A percentile compares a stretch with the other conserved stretches of the same genome.
These are phyloP conservation scores for Pangasianodon gigas DNA, from an alignment of 2,113 vertebrate species.

Conservation along the genomic window DNA sequence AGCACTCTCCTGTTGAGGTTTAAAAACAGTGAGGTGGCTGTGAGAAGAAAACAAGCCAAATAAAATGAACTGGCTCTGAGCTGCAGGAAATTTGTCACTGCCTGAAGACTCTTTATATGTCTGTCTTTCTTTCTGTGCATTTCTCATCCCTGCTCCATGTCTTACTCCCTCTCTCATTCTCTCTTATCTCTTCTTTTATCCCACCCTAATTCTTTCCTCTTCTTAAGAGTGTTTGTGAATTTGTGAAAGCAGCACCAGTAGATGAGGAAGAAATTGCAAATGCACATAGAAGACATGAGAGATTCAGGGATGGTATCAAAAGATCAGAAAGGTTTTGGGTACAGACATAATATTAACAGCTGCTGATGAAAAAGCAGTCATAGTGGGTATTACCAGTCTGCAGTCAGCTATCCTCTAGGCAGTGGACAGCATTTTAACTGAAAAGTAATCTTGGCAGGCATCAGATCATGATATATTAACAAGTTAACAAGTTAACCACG, in stretches of 20 bases:
- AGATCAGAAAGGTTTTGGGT: background rate
- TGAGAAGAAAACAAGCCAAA: conserved; percentile 42
- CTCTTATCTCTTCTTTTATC: background rate
- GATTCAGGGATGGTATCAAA: background rate
- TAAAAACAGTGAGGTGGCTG: conserved; percentile 42
- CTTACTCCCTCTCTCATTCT: background rate
- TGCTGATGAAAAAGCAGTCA: background rate
- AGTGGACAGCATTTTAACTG: background rate
- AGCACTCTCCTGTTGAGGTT: conserved; percentile 42
- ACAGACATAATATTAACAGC: background rate
- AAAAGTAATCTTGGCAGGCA: background rate
- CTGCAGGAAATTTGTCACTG: conserved; percentile 53
- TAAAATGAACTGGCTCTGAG: conserved; percentile 47
- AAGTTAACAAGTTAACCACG: background rate
- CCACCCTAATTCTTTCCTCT: background rate
- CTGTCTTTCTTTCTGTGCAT: conserved; percentile 5
- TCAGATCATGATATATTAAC: background rate
- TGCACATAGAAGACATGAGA: background rate
- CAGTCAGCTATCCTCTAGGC: background rate
- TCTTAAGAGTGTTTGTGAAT: conserved; percentile 1
- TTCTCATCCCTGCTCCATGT: background rate
- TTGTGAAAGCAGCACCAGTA: background rate
- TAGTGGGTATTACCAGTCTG: background rate
- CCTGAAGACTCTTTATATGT: conserved; percentile 31
- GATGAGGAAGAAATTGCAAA: background rate